Base-by-base conservation (phyloP, 2,888 invertebrate genomes). In the Arctia plantaginis region DNA sequence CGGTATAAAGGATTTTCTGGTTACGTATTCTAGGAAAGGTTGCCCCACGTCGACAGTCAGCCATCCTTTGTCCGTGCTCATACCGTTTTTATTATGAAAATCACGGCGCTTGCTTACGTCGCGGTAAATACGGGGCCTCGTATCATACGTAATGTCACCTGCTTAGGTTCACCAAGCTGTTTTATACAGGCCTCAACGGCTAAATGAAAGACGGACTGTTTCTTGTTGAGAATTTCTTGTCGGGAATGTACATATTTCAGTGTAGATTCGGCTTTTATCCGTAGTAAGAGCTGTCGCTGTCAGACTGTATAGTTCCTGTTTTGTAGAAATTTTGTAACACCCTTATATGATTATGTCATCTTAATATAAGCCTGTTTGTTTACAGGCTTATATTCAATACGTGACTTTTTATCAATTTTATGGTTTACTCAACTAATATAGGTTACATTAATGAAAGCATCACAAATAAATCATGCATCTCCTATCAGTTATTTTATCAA, bases 51-150 rank as follows among this genome's bases (percentile, higher is more conserved):
- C 80, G 78, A 77, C 78, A 81, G 78, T 81, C 82, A 80, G 73
- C 75, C 65, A 67, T 73, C 80, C 78, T 87, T 87, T 87, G 83
- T 84, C 78, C 82, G 66, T 75, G 76, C 77, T 72, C 72, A 73
- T 75, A 75, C 77, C 59, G 81, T 78, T 81, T 85, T 87, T 87
- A 85, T 86, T 86, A 87, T 85, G 86, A 85, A 85, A 83, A 85
- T 87, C 86, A 85, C 77, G 83, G 71, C 69, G 80, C 80, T 80
- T 80, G 77, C 75, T 80, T 79, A 80, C 82, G 73, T 77, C 64
- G 77, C 67, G 72, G 80, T 80, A 76, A 76, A 73, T 74, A 80
- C 77, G 62, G 12, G 67, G 71, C 59, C 69, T 68, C 77, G 78
- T 84, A 70, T 82, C 82, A 81, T 86, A 76, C 77, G 81, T 84